Percentiles rank a stretch among this genome's conserved stretches.
These are phyloP conservation scores for Eretmocerus hayati DNA, from an alignment of 2,888 invertebrate genomes.

Conservation along the genomic window DNA sequence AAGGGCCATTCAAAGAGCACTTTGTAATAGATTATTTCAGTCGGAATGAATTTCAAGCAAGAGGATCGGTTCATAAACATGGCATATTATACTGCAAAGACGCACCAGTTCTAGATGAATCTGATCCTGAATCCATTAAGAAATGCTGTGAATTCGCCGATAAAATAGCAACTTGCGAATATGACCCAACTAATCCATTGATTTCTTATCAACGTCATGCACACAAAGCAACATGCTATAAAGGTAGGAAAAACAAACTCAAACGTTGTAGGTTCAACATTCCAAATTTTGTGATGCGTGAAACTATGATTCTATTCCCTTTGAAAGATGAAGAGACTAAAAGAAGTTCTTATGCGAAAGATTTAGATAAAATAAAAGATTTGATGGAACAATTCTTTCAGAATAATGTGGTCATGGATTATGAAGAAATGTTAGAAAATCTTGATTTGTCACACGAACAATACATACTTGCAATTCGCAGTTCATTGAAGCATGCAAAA, in stretches of 20 bases:
- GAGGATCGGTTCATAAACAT: conserved; percentile 22
- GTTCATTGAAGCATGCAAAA: conserved; percentile 3
- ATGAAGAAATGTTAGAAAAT: conserved; percentile 8
- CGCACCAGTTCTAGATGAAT: conserved; percentile 15
- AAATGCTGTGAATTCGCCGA: conserved; percentile 12
- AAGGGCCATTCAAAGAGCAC: conserved; percentile 11
- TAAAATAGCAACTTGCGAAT: conserved; percentile 11
- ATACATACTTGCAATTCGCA: conserved; percentile 8
- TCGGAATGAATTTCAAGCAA: conserved; percentile 22
- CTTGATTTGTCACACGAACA: conserved; percentile 5
- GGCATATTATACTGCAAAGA: conserved; percentile 18
- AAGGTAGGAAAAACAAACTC: conserved; percentile 9
- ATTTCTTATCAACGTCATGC: conserved; percentile 13
- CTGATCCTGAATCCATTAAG: conserved; percentile 8
- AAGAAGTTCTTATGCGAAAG: not conserved
- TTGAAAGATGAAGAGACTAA: not conserved
- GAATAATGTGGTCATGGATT: conserved; percentile 10
- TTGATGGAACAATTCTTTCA: too few relatives aligned
- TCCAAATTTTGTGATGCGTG: conserved; percentile 11
- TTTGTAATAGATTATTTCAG: conserved; percentile 15
- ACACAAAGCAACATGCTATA: conserved; percentile 14
- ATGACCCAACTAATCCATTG: conserved; percentile 10
- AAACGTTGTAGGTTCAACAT: conserved; percentile 11
- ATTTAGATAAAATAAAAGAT: too few relatives aligned
- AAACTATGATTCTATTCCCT: conserved; percentile 12